Evolutionary conservation across 1,140 invertebrate species (phyloP), one percentile per base, ranked within the genome.

Genomic region (Episyrphus balteatus): DNA sequence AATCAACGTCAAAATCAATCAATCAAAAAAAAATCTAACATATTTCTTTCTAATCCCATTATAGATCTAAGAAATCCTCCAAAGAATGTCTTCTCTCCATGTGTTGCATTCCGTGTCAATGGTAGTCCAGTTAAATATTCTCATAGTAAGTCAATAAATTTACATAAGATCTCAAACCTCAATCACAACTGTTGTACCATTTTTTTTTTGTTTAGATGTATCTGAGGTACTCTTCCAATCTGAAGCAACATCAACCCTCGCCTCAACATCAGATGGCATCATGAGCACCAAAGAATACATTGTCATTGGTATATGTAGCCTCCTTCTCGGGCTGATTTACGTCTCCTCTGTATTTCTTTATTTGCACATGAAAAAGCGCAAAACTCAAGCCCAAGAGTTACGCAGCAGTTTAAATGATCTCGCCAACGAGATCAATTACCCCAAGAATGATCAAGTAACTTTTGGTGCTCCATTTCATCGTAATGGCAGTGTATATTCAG

Each of bases 281-380:
- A 70, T 84, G 26, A 78, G 74, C 11, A 70, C 77, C 8, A 75
- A 78, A 1, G 86, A 90, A 62, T 88, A 88, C 52, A 75, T 88
- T 1, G 84, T 86, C 0, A 88, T 92, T 39, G 87, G 83, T 11
- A 74, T 88, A 10, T 86, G 84, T 52, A 84, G 85, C 1, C 71
- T 88, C 31, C 70, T 89, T 2, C 69, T 92, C 5, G 86, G 86
- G 0, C 69, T 91, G 12, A 84, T 88, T 52, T 92, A 91, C 56
- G 79, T 90, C 3, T 81, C 84, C 0, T 88, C 86, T 12, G 81
- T 91, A 6, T 82, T 87, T 17, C 71, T 89, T 1, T 91, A 88
- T 58, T 62, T 92, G 8, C 83, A 86, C 55, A 77, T 84, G 42
- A 76, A 80, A 51, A 76, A 75, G 57, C 64, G 72, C 17, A 67